Evolutionary conservation across 2,797 vertebrate species (phyloP).

Genomic region (Nyctalus aviator): DNA sequence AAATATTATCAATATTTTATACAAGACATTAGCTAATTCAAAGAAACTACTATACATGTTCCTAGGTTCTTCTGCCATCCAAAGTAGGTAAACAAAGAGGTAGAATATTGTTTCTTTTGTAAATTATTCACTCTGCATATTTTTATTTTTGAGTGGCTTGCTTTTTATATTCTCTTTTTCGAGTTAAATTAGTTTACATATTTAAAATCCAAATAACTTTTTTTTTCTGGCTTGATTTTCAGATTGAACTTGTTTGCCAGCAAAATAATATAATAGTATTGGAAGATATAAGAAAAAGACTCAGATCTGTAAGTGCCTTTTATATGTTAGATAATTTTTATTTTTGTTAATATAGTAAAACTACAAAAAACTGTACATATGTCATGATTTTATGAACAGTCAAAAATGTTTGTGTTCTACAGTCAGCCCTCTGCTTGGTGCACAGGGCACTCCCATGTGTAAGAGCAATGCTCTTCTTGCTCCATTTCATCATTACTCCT

Average conservation of each 20-base stretch:
- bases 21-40: conserved; percentile 24
- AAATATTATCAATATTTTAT: conserved; percentile 51
- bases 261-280: conserved; percentile 86
- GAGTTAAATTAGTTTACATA: background rate
- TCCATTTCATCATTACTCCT: background rate
- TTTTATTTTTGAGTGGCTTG: conserved; percentile 53
- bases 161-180: conserved; percentile 32
- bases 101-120: conserved; percentile 18
- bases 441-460: background rate
- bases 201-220: conserved; percentile 43
- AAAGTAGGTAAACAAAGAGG: background rate
- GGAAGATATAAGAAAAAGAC: conserved; percentile 81
- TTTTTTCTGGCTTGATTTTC: conserved; percentile 68
- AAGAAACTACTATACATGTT: conserved; percentile 24
- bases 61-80: conserved; percentile 13
- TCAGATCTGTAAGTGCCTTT: conserved; percentile 86
- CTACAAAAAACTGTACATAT: background rate
- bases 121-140: conserved; percentile 15
- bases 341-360: conserved; percentile 41
- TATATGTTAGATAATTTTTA: conserved; percentile 39
- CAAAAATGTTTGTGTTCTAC: conserved; percentile 30
- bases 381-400: background rate
- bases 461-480: background rate
- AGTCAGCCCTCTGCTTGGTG: background rate
- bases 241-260: conserved; percentile 85